Evolutionary conservation across 2,113 vertebrate genomes (phyloP).

Genomic region (Rissa tridactyla): DNA sequence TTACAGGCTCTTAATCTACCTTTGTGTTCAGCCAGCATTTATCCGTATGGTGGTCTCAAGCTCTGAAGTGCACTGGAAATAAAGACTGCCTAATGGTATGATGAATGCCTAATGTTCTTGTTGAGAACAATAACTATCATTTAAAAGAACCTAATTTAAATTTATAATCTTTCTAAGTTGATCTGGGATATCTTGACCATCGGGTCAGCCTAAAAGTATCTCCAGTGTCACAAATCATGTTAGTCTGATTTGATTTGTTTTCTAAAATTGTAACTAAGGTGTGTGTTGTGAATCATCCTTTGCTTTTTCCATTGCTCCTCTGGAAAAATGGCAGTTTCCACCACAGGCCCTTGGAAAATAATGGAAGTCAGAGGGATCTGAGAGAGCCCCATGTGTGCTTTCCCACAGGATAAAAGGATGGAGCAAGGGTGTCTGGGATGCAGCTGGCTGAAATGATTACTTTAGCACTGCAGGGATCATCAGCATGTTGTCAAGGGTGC

Average conservation of each 20-base stretch:
- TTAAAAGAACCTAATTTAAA: background rate
- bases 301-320: background rate
- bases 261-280: background rate
- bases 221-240: background rate
- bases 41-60: background rate
- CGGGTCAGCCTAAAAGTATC: background rate
- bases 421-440: background rate
- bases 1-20: background rate
- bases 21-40: background rate
- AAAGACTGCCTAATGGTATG: background rate
- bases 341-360: background rate
- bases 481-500: background rate
- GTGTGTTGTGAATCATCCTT: background rate
- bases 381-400: background rate
- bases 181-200: background rate
- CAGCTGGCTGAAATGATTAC: background rate
- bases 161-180: background rate
- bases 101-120: background rate
- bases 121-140: background rate
- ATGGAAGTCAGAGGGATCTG: background rate
- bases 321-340: background rate
- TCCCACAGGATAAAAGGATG: slow-evolving; percentile 17
- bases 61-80: background rate
- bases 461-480: background rate
- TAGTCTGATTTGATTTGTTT: background rate